Conservation (phyloP, 2,113 vertebrate species). For the Pterocles gutturalis region DNA sequence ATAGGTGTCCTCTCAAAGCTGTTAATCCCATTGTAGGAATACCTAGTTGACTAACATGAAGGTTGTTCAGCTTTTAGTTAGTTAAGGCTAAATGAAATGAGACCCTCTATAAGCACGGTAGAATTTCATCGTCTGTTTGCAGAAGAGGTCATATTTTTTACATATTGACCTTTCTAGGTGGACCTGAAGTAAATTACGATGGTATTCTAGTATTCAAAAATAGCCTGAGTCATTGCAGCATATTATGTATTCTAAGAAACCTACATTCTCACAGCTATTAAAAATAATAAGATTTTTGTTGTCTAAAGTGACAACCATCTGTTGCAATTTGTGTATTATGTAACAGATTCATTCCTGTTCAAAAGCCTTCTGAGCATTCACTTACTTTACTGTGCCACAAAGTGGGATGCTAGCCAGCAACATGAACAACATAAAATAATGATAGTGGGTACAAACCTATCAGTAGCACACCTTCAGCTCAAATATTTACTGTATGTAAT, state of each 20-base stretch:
- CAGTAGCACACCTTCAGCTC: constrained; percentile 51
- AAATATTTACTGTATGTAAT: constrained; percentile 58
- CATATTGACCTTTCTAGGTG: background rate
- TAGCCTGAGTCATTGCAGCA: background rate
- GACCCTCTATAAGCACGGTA: background rate
- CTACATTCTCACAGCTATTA: background rate
- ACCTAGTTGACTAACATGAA: background rate
- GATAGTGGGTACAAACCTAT: constrained; percentile 18
- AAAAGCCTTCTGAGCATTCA: background rate
- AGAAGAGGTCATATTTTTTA: background rate
- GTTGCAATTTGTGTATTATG: background rate
- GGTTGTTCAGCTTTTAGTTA: background rate
- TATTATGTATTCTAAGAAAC: background rate
- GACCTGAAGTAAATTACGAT: background rate
- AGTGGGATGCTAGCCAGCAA: background rate
- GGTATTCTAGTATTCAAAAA: background rate
- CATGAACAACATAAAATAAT: background rate
- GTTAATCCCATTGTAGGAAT: background rate
- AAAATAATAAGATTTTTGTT: constrained; percentile 17
- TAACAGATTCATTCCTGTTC: background rate
- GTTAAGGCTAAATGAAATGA: background rate
- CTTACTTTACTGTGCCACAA: background rate
- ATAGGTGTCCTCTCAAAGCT: background rate
- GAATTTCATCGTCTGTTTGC: background rate
- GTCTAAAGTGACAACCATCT: background rate